Base-by-base conservation (phyloP, 2,888 invertebrate genomes). In the Microctonus hyperodae region DNA sequence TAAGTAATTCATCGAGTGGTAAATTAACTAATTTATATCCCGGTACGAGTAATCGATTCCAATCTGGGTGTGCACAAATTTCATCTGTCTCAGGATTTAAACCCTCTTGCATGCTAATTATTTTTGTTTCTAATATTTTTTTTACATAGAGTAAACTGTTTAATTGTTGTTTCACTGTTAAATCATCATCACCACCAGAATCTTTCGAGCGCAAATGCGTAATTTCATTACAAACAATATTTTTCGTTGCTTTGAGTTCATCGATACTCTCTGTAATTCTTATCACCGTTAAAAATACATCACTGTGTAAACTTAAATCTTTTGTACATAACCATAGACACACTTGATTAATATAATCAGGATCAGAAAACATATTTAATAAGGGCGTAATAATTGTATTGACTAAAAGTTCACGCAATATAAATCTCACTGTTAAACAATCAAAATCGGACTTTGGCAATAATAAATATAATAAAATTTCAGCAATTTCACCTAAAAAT, bases 321-420 rank as follows among this genome's bases (percentile, higher is more conserved):
- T 91, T 90, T 79, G 90, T 88, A 82, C 94, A 94, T 95, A 93
- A 89, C 91, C 93, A 94, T 78, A 95, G 89, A 79, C 96, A 92
- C 70, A 91, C 89, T 85, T 95, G 92, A 85, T 97, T 97, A 74
- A 97, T 91, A 81, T 93, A 95, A 87, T 96, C 95, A 60, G 97
- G 96, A 85, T 96, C 95, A 51, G 94, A 91, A 69, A 94, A 83
- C 73, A 92, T 85, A 78, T 90, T 88, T 57, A 95, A 85, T 40
- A 92, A 84, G 0, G 94, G 93, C 63, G 88, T 85, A 64, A 95
- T 87, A 53, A 91, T 86, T 61, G 92, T 90, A 78, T 92, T 90
- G 23, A 92, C 89, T 69, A 95, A 87, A 60, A 95, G 85, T 76
- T 94, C 94, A 78, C 93, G 87, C 28, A 92, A 85, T 61, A 96